Percentiles rank a stretch among this genome's conserved stretches.
Evolutionary conservation across 2,888 invertebrate species (phyloP).

Genomic region (Acrobasis consociella): DNA sequence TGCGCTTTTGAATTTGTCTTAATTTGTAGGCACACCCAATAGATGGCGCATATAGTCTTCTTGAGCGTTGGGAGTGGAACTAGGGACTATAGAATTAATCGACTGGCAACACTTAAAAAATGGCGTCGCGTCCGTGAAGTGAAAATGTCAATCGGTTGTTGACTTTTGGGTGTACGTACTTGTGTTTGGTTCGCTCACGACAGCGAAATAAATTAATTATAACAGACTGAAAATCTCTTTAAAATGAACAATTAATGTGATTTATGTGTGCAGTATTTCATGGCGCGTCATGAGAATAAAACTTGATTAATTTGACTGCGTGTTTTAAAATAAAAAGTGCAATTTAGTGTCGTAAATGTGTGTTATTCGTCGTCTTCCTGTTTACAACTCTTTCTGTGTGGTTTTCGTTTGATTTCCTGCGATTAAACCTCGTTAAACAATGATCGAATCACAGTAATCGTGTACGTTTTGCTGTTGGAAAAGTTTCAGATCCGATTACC

Average conservation of each 20-base stretch:
- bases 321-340: constrained; percentile 25
- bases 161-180: constrained; percentile 57
- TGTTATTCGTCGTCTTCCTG: constrained; percentile 45
- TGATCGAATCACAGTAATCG: constrained; percentile 22
- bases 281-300: constrained; percentile 5
- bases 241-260: constrained; percentile 28
- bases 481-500: not conserved
- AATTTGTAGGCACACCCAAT: not conserved
- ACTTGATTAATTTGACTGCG: not conserved
- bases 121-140: constrained; percentile 50
- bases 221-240: constrained; percentile 36
- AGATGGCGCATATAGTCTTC: not conserved
- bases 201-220: constrained; percentile 26
- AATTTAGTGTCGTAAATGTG: constrained; percentile 19
- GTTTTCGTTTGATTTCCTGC: constrained; percentile 39
- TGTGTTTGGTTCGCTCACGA: constrained; percentile 36
- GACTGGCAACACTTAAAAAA: constrained; percentile 43
- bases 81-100: not conserved
- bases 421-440: constrained; percentile 27
- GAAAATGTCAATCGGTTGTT: constrained; percentile 73
- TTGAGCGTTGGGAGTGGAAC: constrained; percentile 24
- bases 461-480: constrained; percentile 25
- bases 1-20: not conserved
- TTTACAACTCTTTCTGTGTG: constrained; percentile 45
- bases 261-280: constrained; percentile 6